Evolutionary conservation across 1,140 invertebrate genomes (phyloP).

Genomic region (Cardiocondyla obscurior): DNA sequence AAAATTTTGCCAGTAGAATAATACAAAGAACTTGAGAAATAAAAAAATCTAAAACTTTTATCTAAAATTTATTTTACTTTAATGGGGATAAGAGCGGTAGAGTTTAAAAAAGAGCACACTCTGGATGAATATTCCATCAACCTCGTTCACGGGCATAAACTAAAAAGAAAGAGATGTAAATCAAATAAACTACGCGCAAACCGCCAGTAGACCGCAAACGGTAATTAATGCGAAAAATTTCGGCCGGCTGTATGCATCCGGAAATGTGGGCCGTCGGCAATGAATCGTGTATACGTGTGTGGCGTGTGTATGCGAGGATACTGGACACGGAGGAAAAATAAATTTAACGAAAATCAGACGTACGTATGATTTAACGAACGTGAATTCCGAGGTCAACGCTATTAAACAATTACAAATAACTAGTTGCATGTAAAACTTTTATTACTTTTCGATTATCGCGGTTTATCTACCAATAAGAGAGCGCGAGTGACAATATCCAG

Average conservation of each 20-base stretch:
- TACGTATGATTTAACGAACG: conserved; percentile 31
- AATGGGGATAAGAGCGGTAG: not conserved
- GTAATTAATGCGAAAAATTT: conserved; percentile 74
- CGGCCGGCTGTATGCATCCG: conserved; percentile 52
- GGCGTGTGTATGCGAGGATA: not conserved
- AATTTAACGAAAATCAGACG: conserved; percentile 11
- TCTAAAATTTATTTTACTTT: not conserved
- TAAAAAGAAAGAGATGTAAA: conserved; percentile 44
- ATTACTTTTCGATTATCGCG: not conserved
- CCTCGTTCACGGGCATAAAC: not conserved
- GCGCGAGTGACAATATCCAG: not conserved
- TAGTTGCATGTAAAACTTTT: conserved; percentile 2
- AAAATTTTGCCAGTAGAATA: not conserved
- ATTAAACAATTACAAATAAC: conserved; percentile 12
- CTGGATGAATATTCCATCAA: conserved; percentile 3
- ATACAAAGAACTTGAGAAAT: not conserved
- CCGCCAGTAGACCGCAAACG: conserved; percentile 9
- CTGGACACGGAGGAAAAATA: not conserved
- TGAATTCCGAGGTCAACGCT: not conserved
- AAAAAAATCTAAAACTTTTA: not conserved
- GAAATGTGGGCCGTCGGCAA: conserved; percentile 56
- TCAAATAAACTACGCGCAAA: conserved; percentile 17
- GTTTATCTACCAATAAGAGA: not conserved
- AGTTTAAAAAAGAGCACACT: conserved; percentile 19
- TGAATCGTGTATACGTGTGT: conserved; percentile 15